These are phyloP conservation scores for Aplocera efformata DNA, from an alignment of 2,888 invertebrate species.

Conservation along the genomic window DNA sequence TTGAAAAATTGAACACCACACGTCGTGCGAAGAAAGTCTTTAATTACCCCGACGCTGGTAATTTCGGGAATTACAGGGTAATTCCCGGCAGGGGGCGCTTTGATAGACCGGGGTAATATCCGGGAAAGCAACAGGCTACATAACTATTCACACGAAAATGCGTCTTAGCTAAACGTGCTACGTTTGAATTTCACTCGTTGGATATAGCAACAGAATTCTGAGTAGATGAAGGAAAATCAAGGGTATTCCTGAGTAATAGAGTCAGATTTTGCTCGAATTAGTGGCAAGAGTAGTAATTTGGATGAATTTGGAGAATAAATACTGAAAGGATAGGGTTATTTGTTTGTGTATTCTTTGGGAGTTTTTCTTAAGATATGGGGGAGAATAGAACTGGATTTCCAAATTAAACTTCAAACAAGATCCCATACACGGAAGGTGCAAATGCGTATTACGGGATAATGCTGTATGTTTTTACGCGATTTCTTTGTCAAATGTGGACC, in stretches of 20 bases:
- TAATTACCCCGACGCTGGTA: slow-evolving; percentile 67
- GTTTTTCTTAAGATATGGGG: too few species aligned
- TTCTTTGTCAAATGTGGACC: too few species aligned
- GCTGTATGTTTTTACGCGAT: too few species aligned
- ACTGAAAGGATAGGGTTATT: too few species aligned
- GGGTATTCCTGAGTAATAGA: background rate
- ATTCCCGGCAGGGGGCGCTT: slow-evolving; percentile 62
- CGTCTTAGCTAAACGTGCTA: background rate
- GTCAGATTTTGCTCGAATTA: background rate
- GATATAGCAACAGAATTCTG: background rate
- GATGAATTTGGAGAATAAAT: background rate
- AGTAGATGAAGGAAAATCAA: background rate
- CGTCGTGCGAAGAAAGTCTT: slow-evolving; percentile 50
- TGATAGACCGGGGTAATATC: slow-evolving; percentile 68
- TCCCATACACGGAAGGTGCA: too few species aligned
- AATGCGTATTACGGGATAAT: too few species aligned
- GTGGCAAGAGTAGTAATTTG: background rate
- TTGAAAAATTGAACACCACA: slow-evolving; percentile 1
- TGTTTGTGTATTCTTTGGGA: too few species aligned
- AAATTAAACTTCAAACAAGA: too few species aligned
- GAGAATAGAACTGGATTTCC: too few species aligned
- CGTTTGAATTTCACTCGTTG: background rate
- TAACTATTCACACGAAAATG: slow-evolving; percentile 3
- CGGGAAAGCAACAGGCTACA: slow-evolving; percentile 66
- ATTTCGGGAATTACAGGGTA: slow-evolving; percentile 73